Evolutionary conservation across 2,888 invertebrate species (phyloP).

Genomic region (Trisateles emortualis): DNA sequence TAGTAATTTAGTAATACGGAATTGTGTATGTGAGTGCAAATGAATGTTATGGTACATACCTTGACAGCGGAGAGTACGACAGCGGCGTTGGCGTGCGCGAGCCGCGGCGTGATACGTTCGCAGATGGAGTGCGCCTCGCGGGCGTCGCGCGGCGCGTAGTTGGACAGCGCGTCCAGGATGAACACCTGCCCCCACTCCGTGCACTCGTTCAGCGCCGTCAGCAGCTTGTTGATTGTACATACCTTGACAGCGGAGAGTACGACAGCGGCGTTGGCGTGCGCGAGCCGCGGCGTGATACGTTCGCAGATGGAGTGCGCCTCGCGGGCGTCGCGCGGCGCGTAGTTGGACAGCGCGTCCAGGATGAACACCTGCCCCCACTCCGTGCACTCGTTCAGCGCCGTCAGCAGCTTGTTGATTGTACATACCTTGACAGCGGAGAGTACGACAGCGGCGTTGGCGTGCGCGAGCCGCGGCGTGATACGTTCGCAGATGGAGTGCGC

Average conservation of each 20-base stretch:
- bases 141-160: slow-evolving; percentile 98
- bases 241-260: slow-evolving; percentile 99
- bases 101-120: slow-evolving; percentile 97
- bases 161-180: slow-evolving; percentile 98
- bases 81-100: slow-evolving; percentile 99
- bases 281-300: slow-evolving; percentile 97
- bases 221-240: slow-evolving; percentile 97
- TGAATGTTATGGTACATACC: too few species aligned
- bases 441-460: slow-evolving; percentile 99
- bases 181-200: slow-evolving; percentile 99
- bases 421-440: slow-evolving; percentile 98
- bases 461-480: slow-evolving; percentile 98
- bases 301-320: slow-evolving; percentile 99
- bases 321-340: slow-evolving; percentile 97
- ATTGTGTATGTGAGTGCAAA: too few species aligned
- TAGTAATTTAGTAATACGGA: too few species aligned
- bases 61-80: slow-evolving; percentile 99
- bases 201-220: slow-evolving; percentile 99
- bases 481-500: slow-evolving; percentile 99
- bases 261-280: slow-evolving; percentile 99
- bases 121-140: slow-evolving; percentile 99
- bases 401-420: slow-evolving; percentile 98
- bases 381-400: slow-evolving; percentile 99
- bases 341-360: slow-evolving; percentile 98
- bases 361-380: slow-evolving; percentile 99